Percentiles rank a stretch among this genome's conserved stretches.
These are phyloP conservation scores for Meloidogyne hapla DNA, from an alignment of 1,140 invertebrate species.

Conservation along the genomic window DNA sequence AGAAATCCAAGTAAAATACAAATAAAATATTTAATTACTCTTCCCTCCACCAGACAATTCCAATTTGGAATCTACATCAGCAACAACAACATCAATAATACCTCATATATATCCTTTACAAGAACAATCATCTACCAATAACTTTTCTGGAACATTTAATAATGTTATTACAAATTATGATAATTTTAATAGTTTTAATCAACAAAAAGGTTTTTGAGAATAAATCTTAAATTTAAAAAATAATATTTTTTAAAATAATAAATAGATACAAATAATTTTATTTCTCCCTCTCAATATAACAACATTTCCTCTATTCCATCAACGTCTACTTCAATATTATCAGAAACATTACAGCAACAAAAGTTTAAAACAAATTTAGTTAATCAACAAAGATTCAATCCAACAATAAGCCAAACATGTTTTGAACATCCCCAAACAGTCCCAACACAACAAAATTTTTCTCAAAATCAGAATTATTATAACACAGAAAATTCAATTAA, in stretches of 20 bases:
- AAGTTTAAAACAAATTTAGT: background rate
- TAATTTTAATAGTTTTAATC: too few species aligned
- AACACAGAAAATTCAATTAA: background rate
- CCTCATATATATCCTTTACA: constrained; percentile 2
- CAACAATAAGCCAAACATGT: background rate
- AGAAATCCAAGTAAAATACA: too few species aligned
- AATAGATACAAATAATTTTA: too few species aligned
- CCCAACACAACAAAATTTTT: background rate
- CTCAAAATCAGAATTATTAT: background rate
- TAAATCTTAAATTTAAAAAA: too few species aligned
- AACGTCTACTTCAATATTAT: background rate
- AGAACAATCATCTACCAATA: background rate
- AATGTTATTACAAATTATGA: too few species aligned
- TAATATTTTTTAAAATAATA: too few species aligned
- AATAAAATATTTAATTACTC: too few species aligned
- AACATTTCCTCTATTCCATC: background rate
- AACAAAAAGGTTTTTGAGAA: too few species aligned
- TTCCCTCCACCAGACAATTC: background rate
- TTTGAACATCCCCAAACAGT: background rate
- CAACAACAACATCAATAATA: constrained; percentile 2
- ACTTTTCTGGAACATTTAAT: too few species aligned
- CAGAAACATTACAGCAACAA: background rate
- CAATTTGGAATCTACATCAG: background rate
- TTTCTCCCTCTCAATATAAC: too few species aligned
- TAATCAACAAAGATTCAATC: background rate